Percentiles rank a stretch among this genome's conserved stretches.
phyloP scores from a whole-genome alignment of 1,140 invertebrate species.

The Neodiprion fabricii region DNA sequence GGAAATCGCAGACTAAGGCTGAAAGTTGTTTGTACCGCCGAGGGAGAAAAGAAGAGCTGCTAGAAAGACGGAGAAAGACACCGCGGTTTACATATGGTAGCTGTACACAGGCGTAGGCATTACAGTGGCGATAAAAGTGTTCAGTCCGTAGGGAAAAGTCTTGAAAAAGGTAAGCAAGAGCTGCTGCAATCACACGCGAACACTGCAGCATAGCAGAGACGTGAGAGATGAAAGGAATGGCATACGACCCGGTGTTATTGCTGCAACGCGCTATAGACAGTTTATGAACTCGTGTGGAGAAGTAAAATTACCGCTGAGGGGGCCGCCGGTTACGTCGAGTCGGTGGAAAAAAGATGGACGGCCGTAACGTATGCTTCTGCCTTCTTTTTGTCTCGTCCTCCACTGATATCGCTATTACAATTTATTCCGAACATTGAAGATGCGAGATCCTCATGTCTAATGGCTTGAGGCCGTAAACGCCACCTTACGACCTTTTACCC shows the following conservation, averaged over 20 bases:
- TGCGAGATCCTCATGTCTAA: no score
- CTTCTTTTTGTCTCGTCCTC: neutral
- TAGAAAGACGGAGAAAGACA: no score
- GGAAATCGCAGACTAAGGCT: no score
- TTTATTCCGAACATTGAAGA: neutral
- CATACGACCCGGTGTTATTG: neutral
- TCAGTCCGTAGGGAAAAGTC: no score
- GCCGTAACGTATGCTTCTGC: neutral
- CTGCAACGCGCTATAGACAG: neutral
- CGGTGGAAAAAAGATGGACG: neutral
- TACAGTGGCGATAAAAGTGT: no score
- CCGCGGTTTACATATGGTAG: no score
- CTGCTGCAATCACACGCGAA: neutral
- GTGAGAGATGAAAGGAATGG: constrained; percentile 3
- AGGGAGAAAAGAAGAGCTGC: no score
- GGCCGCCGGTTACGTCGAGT: neutral
- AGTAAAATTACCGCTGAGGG: no score
- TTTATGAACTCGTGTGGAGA: neutral
- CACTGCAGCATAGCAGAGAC: neutral
- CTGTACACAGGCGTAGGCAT: no score
- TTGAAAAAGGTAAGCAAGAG: neutral
- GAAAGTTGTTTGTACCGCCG: no score
- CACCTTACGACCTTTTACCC: no score
- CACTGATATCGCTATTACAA: neutral
- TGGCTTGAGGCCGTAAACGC: no score